Conservation (phyloP, 1,140 invertebrate genomes). For the Aleiodes sp. region DNA sequence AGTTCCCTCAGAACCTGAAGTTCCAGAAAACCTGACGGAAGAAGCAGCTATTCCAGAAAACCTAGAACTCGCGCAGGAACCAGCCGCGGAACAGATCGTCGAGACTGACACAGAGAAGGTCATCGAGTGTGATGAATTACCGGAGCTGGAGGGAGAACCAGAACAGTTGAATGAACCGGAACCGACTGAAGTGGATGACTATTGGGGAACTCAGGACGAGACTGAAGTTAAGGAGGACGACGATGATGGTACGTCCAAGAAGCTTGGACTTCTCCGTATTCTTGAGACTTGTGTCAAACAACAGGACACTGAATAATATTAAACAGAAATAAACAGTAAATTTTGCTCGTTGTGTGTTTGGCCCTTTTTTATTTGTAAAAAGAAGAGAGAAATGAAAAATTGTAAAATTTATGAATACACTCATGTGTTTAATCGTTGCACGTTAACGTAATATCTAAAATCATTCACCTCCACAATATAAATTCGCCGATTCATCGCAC, state of each 20-base stretch:
- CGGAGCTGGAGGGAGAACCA: slow-evolving; percentile 8
- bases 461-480: too few relatives aligned
- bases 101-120: too few relatives aligned
- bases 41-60: too few relatives aligned
- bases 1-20: not conserved
- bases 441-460: too few relatives aligned
- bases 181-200: not conserved
- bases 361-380: not conserved
- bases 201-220: not conserved
- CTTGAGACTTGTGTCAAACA: slow-evolving; percentile 21
- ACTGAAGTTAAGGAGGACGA: slow-evolving; percentile 20
- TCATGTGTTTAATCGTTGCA: too few relatives aligned
- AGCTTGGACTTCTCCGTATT: slow-evolving; percentile 32
- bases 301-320: not conserved
- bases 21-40: too few relatives aligned
- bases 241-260: slow-evolving; percentile 40
- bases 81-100: too few relatives aligned
- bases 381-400: too few relatives aligned
- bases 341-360: not conserved
- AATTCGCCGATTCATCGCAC: too few relatives aligned
- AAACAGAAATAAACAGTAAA: too few relatives aligned
- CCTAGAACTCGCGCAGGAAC: too few relatives aligned
- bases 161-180: slow-evolving; percentile 26
- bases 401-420: too few relatives aligned
- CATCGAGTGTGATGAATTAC: not conserved